Base-by-base conservation (phyloP, 2,113 vertebrate genomes). In the Misgurnus anguillicaudatus region DNA sequence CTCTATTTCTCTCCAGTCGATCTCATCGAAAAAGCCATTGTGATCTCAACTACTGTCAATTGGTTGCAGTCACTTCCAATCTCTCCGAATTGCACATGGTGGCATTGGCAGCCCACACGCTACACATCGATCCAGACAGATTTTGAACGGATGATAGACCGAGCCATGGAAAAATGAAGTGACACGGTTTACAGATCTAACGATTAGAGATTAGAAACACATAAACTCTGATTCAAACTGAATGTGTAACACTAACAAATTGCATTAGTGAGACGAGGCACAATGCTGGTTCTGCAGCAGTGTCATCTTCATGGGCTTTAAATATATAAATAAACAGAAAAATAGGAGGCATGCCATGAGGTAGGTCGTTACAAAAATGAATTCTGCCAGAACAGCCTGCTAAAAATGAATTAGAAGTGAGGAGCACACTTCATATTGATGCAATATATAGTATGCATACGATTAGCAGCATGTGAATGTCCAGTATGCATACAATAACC, bases 371-470 rank as follows among this genome's bases (percentile, higher is more conserved):
- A 75, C 60, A 19, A 62, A 63, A 75, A 48, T 75, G 63, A 16
- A 75, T 48, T 75, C 58, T 74, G 55, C 71, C 63, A 58, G 58
- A 75, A 75, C 17, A 75, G 58, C 58, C 58, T 75, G 85, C 74
- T 77, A 75, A 74, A 63, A 80, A 69, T 81, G 75, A 66, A 85
- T 71, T 82, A 81, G 80, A 81, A 79, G 83, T 86, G 60, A 83
- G 42, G 61, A 21, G 36, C 9, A 36, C 73, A 63, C 58, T 75
- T n/a, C n/a, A n/a, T n/a, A n/a, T n/a, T n/a, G n/a, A n/a, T 45
- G 42, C 6, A 45, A 6, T 45, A 45, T 45, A 45, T 6, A 7
- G 10, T 8, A 45, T 45, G 42, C 10, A 45, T 45, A 45, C 42
- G 2, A 10, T 45, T 2, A 2, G 10, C 7, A 10, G 7, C 10